These are phyloP conservation scores for Wasmannia auropunctata DNA, from an alignment of 1,140 invertebrate species.

Conservation along the genomic window DNA sequence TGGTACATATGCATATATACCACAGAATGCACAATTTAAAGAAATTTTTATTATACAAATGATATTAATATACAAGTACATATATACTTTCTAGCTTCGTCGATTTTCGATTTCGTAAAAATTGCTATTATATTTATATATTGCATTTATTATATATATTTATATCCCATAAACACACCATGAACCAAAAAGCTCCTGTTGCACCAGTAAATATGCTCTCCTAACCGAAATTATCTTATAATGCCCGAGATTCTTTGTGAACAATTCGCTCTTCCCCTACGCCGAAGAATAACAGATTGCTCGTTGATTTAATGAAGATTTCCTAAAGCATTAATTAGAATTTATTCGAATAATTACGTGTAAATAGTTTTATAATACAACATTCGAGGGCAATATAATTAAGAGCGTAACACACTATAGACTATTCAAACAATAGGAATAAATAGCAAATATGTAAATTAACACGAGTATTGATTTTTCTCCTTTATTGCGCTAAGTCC, in stretches of 20 bases:
- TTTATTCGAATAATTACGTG: background rate
- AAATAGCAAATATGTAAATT: slow-evolving; percentile 35
- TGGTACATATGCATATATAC: background rate
- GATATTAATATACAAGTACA: slow-evolving; percentile 73
- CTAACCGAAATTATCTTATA: slow-evolving; percentile 31
- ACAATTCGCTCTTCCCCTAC: background rate
- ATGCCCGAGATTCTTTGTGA: slow-evolving; percentile 18
- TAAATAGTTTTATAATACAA: slow-evolving; percentile 32
- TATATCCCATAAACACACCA: slow-evolving; percentile 60
- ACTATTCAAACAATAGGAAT: slow-evolving; percentile 37
- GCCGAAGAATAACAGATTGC: background rate
- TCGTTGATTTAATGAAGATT: slow-evolving; percentile 10
- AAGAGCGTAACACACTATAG: slow-evolving; percentile 14
- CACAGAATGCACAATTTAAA: slow-evolving; percentile 65
- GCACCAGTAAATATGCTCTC: slow-evolving; percentile 48
- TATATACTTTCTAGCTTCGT: slow-evolving; percentile 63
- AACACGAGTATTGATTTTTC: slow-evolving; percentile 4
- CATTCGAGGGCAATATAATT: slow-evolving; percentile 13
- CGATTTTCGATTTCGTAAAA: slow-evolving; percentile 67
- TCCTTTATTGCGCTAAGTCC: background rate
- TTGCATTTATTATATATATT: slow-evolving; percentile 64
- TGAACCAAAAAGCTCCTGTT: slow-evolving; percentile 70
- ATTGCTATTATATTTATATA: slow-evolving; percentile 62
- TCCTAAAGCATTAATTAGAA: background rate
- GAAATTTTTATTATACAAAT: slow-evolving; percentile 74